A percentile compares a stretch with the other conserved stretches of the same genome.
Conservation (phyloP, 53 echinoderm and acorn worm genomes). For the Stichopus horrens region DNA sequence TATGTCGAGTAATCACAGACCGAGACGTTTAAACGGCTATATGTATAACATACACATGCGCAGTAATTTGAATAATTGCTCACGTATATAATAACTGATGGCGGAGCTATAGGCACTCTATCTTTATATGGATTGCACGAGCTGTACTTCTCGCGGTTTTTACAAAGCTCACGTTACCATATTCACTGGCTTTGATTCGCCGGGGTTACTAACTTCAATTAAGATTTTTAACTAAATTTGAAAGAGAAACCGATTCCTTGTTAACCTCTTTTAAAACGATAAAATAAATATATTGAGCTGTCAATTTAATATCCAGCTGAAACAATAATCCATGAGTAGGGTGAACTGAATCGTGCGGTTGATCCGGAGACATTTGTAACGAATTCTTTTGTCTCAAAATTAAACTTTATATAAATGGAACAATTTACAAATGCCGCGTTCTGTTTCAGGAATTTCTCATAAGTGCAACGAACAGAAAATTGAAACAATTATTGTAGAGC, state of each 20-base stretch:
- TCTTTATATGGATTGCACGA: no score
- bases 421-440: neutral
- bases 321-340: neutral
- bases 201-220: conserved; percentile 21
- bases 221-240: conserved; percentile 30
- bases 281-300: neutral
- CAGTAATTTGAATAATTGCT: no score
- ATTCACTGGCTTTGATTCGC: conserved; percentile 16
- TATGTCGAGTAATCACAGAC: no score
- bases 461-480: neutral
- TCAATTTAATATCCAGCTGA: conserved; percentile 30
- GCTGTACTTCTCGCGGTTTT: conserved; percentile 13
- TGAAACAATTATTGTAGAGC: neutral
- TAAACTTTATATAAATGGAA: neutral
- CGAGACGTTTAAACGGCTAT: no score
- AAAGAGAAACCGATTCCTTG: conserved; percentile 34
- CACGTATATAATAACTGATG: no score
- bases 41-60: no score
- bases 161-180: conserved; percentile 35
- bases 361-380: neutral
- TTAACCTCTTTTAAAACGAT: conserved; percentile 25
- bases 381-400: neutral
- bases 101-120: no score
- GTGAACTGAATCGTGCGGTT: neutral
- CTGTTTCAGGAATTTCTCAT: neutral